These are phyloP conservation scores for Kryptolebias ocellatus DNA, from an alignment of 2,797 vertebrate species.

Conservation along the genomic window DNA sequence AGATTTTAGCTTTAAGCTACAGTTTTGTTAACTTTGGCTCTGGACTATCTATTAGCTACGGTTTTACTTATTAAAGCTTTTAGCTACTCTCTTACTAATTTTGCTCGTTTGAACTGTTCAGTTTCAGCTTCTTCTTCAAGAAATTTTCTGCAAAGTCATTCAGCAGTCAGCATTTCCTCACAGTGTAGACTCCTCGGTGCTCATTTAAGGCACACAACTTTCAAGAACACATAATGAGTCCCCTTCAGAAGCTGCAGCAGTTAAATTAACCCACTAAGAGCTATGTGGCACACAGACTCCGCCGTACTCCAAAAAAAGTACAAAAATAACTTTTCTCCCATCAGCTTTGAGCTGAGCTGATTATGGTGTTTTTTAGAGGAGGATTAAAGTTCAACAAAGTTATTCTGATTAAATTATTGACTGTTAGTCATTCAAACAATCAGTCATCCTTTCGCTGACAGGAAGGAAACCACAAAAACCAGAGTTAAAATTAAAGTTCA, in stretches of 20 bases:
- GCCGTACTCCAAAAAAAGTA: not conserved
- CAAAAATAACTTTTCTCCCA: constrained; percentile 11
- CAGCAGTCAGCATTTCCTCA: too few species aligned
- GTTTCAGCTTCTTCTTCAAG: too few species aligned
- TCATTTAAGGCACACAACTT: constrained; percentile 3
- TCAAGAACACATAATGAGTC: constrained; percentile 20
- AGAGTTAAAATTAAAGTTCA: not conserved
- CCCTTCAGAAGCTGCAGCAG: constrained; percentile 28
- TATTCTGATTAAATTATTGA: not conserved
- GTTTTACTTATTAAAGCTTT: too few species aligned
- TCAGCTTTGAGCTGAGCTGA: not conserved
- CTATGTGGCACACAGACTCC: constrained; percentile 48
- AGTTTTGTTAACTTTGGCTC: too few species aligned
- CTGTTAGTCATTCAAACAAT: not conserved
- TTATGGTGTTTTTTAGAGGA: not conserved
- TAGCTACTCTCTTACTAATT: too few species aligned
- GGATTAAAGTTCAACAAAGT: not conserved
- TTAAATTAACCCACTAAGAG: constrained; percentile 45
- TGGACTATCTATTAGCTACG: too few species aligned
- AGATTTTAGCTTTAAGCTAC: too few species aligned
- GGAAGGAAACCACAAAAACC: not conserved
- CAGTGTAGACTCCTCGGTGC: not conserved
- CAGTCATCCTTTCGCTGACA: not conserved
- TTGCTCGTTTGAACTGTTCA: too few species aligned
- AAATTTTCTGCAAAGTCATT: too few species aligned